Evolutionary conservation across 2,888 invertebrate genomes (phyloP), one percentile per base, ranked within the genome.

Genomic region (Andricus curvator): DNA sequence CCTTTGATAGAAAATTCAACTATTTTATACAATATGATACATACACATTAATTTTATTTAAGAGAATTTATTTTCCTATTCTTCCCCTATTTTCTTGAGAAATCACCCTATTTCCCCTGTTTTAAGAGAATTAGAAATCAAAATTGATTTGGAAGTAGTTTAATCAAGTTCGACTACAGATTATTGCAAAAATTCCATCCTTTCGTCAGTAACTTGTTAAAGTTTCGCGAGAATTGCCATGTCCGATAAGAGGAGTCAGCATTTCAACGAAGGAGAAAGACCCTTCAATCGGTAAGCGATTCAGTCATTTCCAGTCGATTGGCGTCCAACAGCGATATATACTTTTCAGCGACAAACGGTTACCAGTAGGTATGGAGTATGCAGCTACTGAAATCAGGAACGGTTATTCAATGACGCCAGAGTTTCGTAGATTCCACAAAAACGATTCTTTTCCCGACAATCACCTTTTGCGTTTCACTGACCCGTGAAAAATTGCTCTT

Each of bases 221-320:
- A 77, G 82, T 64, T 64, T 64, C 4, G 80, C 70, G 66, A 81
- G 78, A 80, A 83, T 80, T 66, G 78, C 37, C 70, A 37, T 78
- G 65, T 60, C 37, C 68, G 22, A 80, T 79, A 78, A 51, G 78
- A 48, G n/a, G 66, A 67, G 41, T 67, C 41, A 41, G 41, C 37
- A 67, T 56, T 68, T 76, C 80, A 83, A 79, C 77, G 82, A 84
- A 84, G 81, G 82, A 82, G 82, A 85, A 85, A 85, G 82, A 81
- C 82, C 79, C 81, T 86, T 86, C 83, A 86, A 81, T 78, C 83
- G 79, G 85, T 83, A 84, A 86, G 86, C 82, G 82, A 79, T 83
- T 87, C 85, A 87, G 88, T 89, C 85, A 86, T 86, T 89, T 88
- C 86, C 84, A 85, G 83, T 86, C 89, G 87, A 89, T 88, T 88